Percentiles rank a stretch among this genome's conserved stretches.
Evolutionary conservation across 2,113 vertebrate species (phyloP).

Genomic region (Callochromis pleurospilus): DNA sequence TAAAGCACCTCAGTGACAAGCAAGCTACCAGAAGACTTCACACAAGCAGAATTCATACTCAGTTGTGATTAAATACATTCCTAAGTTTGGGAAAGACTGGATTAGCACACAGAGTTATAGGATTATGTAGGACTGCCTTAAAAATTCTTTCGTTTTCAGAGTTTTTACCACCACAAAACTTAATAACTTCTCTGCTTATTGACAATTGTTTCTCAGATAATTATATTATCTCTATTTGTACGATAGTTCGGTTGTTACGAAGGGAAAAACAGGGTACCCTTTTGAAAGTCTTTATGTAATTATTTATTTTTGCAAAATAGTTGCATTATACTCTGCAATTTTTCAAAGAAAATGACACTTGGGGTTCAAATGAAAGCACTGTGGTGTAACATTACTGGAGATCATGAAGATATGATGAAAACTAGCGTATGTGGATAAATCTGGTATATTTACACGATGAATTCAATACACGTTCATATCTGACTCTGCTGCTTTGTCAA

Average conservation of each 20-base stretch:
- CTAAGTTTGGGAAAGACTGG: not conserved
- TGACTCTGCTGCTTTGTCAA: not conserved
- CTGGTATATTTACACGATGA: accelerated
- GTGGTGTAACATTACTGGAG: accelerated
- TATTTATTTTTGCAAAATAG: not conserved
- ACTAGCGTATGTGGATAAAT: not conserved
- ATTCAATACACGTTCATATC: accelerated
- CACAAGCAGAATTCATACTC: not conserved
- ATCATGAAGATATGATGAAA: accelerated
- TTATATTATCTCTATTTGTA: accelerated
- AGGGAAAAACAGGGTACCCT: not conserved
- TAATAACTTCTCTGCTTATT: accelerated
- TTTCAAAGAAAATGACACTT: accelerated
- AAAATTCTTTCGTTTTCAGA: not conserved
- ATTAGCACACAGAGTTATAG: not conserved
- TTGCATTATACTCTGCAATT: accelerated
- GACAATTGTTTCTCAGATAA: not conserved
- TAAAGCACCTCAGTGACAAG: not conserved
- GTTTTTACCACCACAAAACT: not conserved
- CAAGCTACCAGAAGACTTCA: not conserved
- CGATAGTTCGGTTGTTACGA: not conserved
- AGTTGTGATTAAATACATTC: not conserved
- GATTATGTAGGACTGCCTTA: not conserved
- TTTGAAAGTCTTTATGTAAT: not conserved
- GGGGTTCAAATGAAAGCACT: not conserved